Evolutionary conservation across 2,888 invertebrate species (phyloP), one percentile per base, ranked within the genome.

Genomic region (Sarcophaga variegata): DNA sequence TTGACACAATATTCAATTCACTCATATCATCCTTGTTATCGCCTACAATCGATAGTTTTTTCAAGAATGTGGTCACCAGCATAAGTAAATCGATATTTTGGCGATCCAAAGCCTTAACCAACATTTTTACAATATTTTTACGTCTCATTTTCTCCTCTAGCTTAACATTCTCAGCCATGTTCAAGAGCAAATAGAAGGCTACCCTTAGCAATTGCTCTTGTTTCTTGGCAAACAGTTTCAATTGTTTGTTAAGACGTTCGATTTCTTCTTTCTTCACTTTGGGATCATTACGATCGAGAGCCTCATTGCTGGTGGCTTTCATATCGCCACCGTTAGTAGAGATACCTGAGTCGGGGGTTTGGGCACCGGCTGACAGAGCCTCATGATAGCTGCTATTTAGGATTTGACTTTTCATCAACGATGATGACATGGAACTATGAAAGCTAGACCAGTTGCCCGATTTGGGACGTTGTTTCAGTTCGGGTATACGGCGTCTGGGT

Each of bases 111-210:
- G 97, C 96, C 91, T 97, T 97, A 70, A 97, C 96, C 62, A 99
- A 94, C 94, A 98, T 95, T 62, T 96, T 96, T 4, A 98, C 97
- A 88, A 99, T 96, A 91, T 97, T 97, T 93, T 98, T 97, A 90
- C 98, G 97, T 47, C 97, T 96, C 97, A 99, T 99, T 94, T 99
- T 99, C 93, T 98, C 97, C 94, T 99, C 99, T 4, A 99, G 97
- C 92, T 97, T 97, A 11, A 97, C 95, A 94, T 99, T 99, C 93
- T 99, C 98, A 4, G 99, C 97, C 93, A 99, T 97, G 93, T 99
- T 99, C 74, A 99, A 94, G 79, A 99, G 94, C 92, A 99, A 95
- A 93, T 98, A 98, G 93, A 98, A 97, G 4, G 98, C 97, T 69
- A 98, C 98, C 93, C 98, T 94, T 54, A 99, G 94, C 27, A 99